These are phyloP conservation scores for Acropora yongei DNA, from an alignment of 64 coral and sea anemone species.

Conservation along the genomic window DNA sequence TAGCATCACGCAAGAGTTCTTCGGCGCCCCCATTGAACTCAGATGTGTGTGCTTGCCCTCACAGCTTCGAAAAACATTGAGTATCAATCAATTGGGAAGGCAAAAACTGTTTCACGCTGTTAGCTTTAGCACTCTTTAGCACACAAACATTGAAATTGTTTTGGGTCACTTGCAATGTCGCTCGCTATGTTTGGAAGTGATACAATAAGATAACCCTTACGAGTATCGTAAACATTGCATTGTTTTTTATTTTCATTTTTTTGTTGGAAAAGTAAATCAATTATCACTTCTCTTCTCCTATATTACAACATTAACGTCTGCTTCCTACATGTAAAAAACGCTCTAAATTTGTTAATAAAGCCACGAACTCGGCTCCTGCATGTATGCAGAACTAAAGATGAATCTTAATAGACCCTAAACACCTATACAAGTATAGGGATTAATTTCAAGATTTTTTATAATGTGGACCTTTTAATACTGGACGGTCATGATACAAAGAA, in stretches of 20 bases:
- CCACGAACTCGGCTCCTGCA: not conserved
- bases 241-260: not conserved
- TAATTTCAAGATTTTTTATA: constrained; percentile 20
- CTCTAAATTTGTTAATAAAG: not conserved
- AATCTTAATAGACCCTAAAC: constrained; percentile 14
- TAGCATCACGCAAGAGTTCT: too few species aligned
- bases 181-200: constrained; percentile 31
- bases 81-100: not conserved
- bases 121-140: not conserved
- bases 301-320: not conserved
- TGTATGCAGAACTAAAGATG: constrained; percentile 30
- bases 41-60: too few species aligned
- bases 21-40: too few species aligned
- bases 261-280: constrained; percentile 37
- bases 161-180: not conserved
- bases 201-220: not conserved
- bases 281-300: constrained; percentile 2
- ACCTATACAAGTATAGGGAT: constrained; percentile 9
- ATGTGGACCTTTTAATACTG: too few species aligned
- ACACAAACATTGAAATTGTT: not conserved
- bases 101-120: not conserved
- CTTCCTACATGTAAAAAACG: not conserved
- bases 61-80: too few species aligned
- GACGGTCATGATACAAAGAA: not conserved
- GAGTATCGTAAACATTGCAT: not conserved